Evolutionary conservation across 2,113 vertebrate genomes (phyloP).

Genomic region (Laticauda colubrina): DNA sequence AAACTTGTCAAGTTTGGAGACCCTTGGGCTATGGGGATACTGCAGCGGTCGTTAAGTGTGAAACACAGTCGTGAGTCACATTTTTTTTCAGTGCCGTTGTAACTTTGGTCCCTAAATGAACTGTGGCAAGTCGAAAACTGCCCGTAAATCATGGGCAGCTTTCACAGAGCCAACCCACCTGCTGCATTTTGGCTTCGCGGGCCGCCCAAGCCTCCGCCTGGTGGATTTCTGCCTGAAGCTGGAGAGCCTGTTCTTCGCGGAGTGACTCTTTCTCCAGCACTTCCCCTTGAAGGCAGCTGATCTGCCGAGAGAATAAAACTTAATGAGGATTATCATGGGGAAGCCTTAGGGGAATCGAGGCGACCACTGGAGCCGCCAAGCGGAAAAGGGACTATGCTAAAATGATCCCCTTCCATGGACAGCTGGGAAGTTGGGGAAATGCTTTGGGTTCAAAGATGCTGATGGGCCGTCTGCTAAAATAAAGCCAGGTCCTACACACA

Average conservation of each 20-base stretch:
- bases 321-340: too few species aligned
- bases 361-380: background rate
- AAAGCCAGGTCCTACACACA: too few species aligned
- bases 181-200: constrained; percentile 75
- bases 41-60: too few species aligned
- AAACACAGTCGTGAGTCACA: too few species aligned
- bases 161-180: constrained; percentile 70
- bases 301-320: constrained; percentile 67
- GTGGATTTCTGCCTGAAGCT: constrained; percentile 84
- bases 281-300: constrained; percentile 78
- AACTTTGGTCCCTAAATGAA: too few species aligned
- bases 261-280: constrained; percentile 85
- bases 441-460: background rate
- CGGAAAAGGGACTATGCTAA: background rate
- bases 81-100: too few species aligned
- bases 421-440: background rate
- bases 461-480: too few species aligned
- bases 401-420: background rate
- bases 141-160: too few species aligned
- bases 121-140: too few species aligned
- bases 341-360: background rate
- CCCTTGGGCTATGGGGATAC: too few species aligned
- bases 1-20: too few species aligned
- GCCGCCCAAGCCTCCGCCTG: constrained; percentile 65
- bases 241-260: constrained; percentile 82